These are phyloP conservation scores for Hymenopus coronatus DNA, from an alignment of 2,888 invertebrate species.

Conservation along the genomic window DNA sequence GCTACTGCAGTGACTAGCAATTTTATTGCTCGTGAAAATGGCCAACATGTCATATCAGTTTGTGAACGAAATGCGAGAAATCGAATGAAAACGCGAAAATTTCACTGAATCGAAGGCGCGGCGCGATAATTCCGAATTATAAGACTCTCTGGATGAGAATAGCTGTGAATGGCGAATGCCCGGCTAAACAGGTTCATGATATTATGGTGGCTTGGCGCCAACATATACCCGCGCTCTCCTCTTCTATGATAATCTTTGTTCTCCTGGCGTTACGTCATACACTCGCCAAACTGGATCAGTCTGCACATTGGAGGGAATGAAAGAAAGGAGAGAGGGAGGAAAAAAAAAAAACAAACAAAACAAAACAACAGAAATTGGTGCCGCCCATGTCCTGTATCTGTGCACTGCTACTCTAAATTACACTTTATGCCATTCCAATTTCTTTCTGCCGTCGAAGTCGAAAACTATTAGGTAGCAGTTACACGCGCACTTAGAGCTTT, in stretches of 20 bases:
- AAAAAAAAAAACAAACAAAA: too few species aligned
- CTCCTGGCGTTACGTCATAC: background rate
- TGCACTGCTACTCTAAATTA: background rate
- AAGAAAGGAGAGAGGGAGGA: too few species aligned
- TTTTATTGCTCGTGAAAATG: too few species aligned
- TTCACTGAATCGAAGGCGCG: too few species aligned
- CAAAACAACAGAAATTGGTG: too few species aligned
- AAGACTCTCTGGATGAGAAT: background rate
- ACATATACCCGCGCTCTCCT: background rate
- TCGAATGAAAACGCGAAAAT: too few species aligned
- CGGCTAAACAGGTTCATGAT: background rate
- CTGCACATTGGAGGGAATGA: background rate
- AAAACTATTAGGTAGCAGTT: background rate
- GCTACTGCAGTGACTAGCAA: too few species aligned
- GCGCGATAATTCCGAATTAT: too few species aligned
- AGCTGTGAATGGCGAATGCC: background rate
- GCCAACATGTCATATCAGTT: too few species aligned
- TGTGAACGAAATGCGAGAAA: too few species aligned
- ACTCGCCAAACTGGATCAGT: background rate
- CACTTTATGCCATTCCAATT: background rate
- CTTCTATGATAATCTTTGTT: background rate
- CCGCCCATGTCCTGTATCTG: background rate
- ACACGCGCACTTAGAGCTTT: background rate
- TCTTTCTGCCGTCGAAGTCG: too few species aligned
- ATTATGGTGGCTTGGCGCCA: background rate